These are phyloP conservation scores for Chalcis sispes DNA, from an alignment of 2,888 invertebrate genomes.

Conservation along the genomic window DNA sequence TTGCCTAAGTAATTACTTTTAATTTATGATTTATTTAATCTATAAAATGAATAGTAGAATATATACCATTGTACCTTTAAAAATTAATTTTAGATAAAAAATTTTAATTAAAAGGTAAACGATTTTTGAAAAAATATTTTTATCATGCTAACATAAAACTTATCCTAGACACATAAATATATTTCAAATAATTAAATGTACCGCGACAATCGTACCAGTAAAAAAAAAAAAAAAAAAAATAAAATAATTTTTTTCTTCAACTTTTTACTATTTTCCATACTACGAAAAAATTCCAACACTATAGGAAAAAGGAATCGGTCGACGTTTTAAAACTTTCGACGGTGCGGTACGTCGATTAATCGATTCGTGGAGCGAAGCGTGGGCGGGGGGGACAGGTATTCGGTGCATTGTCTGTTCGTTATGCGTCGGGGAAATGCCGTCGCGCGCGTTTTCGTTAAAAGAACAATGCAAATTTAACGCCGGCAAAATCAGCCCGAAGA, in stretches of 20 bases:
- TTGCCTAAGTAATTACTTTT: too few relatives aligned
- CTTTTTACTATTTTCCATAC: background rate
- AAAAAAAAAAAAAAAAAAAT: background rate
- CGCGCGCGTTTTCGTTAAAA: conserved; percentile 5
- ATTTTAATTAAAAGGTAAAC: too few relatives aligned
- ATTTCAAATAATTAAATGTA: too few relatives aligned
- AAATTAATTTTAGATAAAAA: too few relatives aligned
- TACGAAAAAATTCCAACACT: background rate
- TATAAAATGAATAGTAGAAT: too few relatives aligned
- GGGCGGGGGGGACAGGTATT: background rate
- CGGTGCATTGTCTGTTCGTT: conserved; percentile 16
- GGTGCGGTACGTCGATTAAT: conserved; percentile 32
- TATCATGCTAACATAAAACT: too few relatives aligned
- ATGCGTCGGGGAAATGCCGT: background rate
- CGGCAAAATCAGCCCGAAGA: conserved; percentile 3
- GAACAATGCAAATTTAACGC: conserved; percentile 23
- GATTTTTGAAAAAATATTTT: too few relatives aligned
- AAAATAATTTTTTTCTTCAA: background rate
- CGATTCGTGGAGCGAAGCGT: too few relatives aligned
- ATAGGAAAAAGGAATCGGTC: conserved; percentile 10
- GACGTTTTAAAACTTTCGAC: conserved; percentile 39
- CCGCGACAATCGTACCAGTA: too few relatives aligned
- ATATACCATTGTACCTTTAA: too few relatives aligned
- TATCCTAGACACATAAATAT: too few relatives aligned
- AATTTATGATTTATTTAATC: too few relatives aligned